A percentile compares a stretch with the other conserved stretches of the same genome.
Evolutionary conservation across 2,888 invertebrate genomes (phyloP).

Genomic region (Laspeyria flexula): DNA sequence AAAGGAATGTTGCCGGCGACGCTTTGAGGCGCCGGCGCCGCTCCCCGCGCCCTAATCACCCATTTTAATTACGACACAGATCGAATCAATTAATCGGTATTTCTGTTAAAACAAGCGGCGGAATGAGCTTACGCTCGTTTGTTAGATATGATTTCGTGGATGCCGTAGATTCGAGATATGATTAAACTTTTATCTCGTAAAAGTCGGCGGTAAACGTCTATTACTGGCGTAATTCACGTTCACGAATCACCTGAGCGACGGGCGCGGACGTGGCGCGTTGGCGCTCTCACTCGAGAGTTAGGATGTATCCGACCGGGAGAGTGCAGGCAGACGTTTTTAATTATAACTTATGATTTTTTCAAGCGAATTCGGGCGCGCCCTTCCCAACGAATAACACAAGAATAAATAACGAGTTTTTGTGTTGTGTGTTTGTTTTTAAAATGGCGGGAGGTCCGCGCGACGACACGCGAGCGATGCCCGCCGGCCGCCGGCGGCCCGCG

Average conservation of each 20-base stretch:
- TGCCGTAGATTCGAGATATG: constrained; percentile 61
- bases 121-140: constrained; percentile 69
- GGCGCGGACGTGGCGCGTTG: background rate
- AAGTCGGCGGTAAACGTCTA: constrained; percentile 54
- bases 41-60: constrained; percentile 84
- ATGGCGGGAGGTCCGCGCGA: constrained; percentile 86
- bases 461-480: constrained; percentile 82
- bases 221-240: constrained; percentile 45
- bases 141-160: constrained; percentile 66
- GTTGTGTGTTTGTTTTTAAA: constrained; percentile 85
- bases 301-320: constrained; percentile 13
- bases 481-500: constrained; percentile 48
- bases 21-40: constrained; percentile 86
- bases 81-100: constrained; percentile 86
- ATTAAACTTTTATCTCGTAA: constrained; percentile 68
- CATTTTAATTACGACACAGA: constrained; percentile 86
- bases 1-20: constrained; percentile 85
- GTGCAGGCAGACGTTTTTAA: constrained; percentile 74
- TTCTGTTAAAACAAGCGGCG: constrained; percentile 83
- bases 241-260: constrained; percentile 20
- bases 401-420: constrained; percentile 85
- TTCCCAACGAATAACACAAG: constrained; percentile 80
- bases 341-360: constrained; percentile 84
- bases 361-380: constrained; percentile 82
- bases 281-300: constrained; percentile 10